phyloP scores from a whole-genome alignment of 2,888 invertebrate genomes.

The Macrostomum cliftonense region DNA sequence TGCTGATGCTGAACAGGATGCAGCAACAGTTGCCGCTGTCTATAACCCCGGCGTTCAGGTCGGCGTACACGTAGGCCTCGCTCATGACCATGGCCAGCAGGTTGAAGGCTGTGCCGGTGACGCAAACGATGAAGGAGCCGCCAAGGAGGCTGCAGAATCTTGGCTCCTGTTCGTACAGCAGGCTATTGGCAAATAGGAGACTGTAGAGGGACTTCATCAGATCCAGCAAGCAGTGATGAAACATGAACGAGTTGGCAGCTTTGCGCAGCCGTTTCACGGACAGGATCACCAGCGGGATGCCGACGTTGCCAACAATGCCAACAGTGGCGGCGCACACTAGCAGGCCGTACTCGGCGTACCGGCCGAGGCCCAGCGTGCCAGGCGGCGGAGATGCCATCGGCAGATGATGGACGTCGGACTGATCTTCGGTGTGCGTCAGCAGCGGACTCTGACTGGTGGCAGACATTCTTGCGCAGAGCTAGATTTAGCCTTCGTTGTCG shows the following conservation, averaged over 20 bases:
- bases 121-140: constrained; percentile 64
- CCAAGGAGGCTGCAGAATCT: constrained; percentile 56
- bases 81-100: constrained; percentile 46
- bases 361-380: neutral
- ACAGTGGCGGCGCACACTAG: constrained; percentile 20
- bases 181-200: constrained; percentile 25
- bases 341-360: constrained; percentile 16
- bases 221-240: constrained; percentile 30
- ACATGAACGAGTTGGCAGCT: constrained; percentile 27
- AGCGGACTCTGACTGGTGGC: too few relatives aligned
- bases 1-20: constrained; percentile 69
- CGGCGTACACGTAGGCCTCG: constrained; percentile 28
- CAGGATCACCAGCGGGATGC: constrained; percentile 18
- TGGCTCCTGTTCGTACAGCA: constrained; percentile 18
- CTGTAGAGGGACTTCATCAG: constrained; percentile 27
- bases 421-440: neutral
- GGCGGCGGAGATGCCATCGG: neutral
- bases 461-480: too few relatives aligned
- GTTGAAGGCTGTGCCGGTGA: constrained; percentile 73
- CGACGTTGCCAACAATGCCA: constrained; percentile 22
- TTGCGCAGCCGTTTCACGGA: constrained; percentile 19
- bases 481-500: too few relatives aligned
- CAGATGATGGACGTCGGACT: neutral
- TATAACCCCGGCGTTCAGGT: constrained; percentile 14
- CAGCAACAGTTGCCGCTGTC: constrained; percentile 41